Evolutionary conservation across 2,888 invertebrate species (phyloP), one percentile per base, ranked within the genome.

Genomic region (Ornithoptera priamus): DNA sequence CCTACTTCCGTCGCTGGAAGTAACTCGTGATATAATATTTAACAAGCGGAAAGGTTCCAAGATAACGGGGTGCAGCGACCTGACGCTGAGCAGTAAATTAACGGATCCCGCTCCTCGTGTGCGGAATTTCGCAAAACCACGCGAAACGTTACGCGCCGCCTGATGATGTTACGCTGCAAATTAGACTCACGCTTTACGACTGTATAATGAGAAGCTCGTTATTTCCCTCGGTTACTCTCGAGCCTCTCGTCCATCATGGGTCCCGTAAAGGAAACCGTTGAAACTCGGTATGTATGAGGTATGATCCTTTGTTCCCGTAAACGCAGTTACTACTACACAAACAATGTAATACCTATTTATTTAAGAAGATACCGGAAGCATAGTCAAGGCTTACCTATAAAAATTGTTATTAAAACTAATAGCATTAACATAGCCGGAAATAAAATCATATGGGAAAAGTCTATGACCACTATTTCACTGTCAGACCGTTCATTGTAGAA

Each of bases 91-190:
- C 60, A 7, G 24, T 42, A 46, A 69, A 65, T 69, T 62, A 69
- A 65, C 65, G 69, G 65, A 70, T 70, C 8, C 73, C 70, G 30
- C 30, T 30, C 5, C 30, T 30, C 30, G 71, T 67, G 70, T 70
- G 68, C 70, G 71, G 71, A 66, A 70, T 70, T 73, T 73, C 70
- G 67, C 73, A 67, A 68, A 73, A 67, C 70, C 57, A 62, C 68
- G 71, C 71, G 68, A 71, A 71, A 65, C 62, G 65, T 65, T 68
- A 61, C 64, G 59, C 64, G 39, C 39, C 7, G 39, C 39, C 39
- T 24, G 71, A 63, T 66, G 68, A 68, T 65, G 58, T 64, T 42
- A 50, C 59, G 61, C 58, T 8, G 68, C 68, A 36, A 68, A 68
- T 68, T 68, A 63, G 68, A 53, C 65, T 60, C 42, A n/a, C 60